Base-by-base conservation (phyloP, 30 jellyfish, hydroid and myxozoan species). In the Pseudorhiza aurosa region DNA sequence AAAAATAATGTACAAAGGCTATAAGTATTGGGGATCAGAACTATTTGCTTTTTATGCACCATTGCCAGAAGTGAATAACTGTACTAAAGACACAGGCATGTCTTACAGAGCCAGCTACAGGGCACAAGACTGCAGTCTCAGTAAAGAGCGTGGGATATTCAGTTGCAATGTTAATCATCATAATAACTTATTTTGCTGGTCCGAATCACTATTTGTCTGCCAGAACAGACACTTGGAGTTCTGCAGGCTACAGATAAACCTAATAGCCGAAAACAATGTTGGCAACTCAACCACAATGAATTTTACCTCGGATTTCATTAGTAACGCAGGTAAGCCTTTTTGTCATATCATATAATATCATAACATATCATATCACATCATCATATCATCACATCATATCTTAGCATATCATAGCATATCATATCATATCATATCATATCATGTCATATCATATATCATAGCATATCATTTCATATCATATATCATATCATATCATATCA, bases 191-290 rank as follows among this genome's bases (percentile, higher is more conserved):
- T 21, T 1, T 1, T 64, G 77, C 15, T 64, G 35, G 32, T 31
- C 77, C 17, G 59, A 33, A 35, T 31, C 58, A 30, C 77, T 64
- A 0, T 22, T 35, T 31, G 58, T 64, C 35, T 64, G 77, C 35
- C 17, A 31, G 6, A 27, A 64, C 3, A 18, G 35, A 1, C 7
- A 39, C 2, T 2, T 42, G 31, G 31, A 18, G 50, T 19, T 9
- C 14, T 64, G 77, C 77, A 64, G 31, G 19, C 1, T 64, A 30
- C 35, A 64, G 9, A 64, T 64, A 39, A 33, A 31, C 4, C 21
- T 64, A 35, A 44, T 59, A 12, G 58, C 59, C 17, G 12, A n/a
- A 8, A 32, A 64, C 35, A 33, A 33, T 31, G 2, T 64, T 64
- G 77, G 77, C 17, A 19, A 2, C 35, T 5, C 32, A 9, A 11